A percentile compares a stretch with the other conserved stretches of the same genome.
Evolutionary conservation across 2,888 invertebrate species (phyloP).

Genomic region (Galerucella pusilla): DNA sequence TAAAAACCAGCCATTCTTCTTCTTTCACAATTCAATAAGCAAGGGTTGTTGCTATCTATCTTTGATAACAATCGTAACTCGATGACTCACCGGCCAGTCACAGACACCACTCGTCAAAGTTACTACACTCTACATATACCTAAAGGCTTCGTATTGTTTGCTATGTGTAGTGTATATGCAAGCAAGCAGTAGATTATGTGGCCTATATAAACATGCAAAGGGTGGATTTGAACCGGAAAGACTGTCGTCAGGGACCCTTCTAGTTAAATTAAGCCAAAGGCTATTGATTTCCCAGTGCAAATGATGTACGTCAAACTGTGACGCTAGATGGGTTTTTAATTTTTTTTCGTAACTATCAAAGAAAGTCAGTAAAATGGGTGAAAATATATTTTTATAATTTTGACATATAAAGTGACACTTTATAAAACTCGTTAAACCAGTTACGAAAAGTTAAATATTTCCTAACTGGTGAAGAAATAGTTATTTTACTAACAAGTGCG

Average conservation of each 20-base stretch:
- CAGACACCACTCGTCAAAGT: not conserved
- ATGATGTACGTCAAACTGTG: slow-evolving; percentile 36
- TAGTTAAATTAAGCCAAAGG: slow-evolving; percentile 29
- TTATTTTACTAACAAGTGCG: too few relatives aligned
- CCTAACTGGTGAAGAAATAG: too few relatives aligned
- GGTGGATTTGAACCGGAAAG: slow-evolving; percentile 47
- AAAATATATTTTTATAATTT: too few relatives aligned
- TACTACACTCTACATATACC: slow-evolving; percentile 2
- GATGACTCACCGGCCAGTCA: slow-evolving; percentile 9
- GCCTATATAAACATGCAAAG: slow-evolving; percentile 52
- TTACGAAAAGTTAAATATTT: too few relatives aligned
- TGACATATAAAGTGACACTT: too few relatives aligned
- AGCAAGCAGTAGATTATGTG: slow-evolving; percentile 44
- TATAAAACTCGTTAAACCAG: too few relatives aligned
- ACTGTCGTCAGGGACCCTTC: slow-evolving; percentile 19
- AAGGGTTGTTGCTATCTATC: not conserved
- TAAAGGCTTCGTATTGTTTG: not conserved
- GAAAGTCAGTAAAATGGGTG: too few relatives aligned
- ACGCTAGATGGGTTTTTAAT: slow-evolving; percentile 1
- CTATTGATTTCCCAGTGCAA: slow-evolving; percentile 37
- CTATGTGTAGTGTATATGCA: slow-evolving; percentile 24
- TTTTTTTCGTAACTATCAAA: not conserved
- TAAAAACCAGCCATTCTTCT: not conserved
- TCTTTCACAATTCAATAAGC: not conserved
- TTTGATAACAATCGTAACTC: slow-evolving; percentile 14